A percentile compares a stretch with the other conserved stretches of the same genome.
Evolutionary conservation across 2,797 vertebrate genomes (phyloP).

Genomic region (Pseudopleuronectes americanus): DNA sequence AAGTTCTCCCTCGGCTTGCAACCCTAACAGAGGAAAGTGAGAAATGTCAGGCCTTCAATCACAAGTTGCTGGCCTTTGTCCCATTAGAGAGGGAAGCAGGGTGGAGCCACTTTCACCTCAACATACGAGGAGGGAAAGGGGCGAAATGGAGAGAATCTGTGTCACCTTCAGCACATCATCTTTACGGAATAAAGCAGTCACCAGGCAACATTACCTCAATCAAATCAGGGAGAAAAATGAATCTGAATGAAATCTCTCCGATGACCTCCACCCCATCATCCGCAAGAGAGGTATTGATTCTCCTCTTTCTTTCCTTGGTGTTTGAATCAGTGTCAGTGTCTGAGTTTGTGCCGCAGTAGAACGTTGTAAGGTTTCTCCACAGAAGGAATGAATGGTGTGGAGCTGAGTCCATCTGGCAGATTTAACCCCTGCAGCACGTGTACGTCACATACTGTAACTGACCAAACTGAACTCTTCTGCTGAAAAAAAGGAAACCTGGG

Average conservation of each 20-base stretch:
- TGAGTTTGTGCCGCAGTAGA: slow-evolving; percentile 15
- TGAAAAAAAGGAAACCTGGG: no score
- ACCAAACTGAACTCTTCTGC: no score
- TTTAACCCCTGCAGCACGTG: slow-evolving; percentile 45
- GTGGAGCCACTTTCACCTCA: slow-evolving; percentile 21
- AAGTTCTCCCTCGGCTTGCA: slow-evolving; percentile 39
- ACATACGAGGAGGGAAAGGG: slow-evolving; percentile 1
- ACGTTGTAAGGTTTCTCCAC: slow-evolving; percentile 51
- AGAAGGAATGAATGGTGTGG: slow-evolving; percentile 59
- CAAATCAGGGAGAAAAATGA: slow-evolving; percentile 37
- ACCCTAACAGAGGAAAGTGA: slow-evolving; percentile 35
- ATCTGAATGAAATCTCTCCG: slow-evolving; percentile 34
- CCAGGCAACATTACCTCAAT: slow-evolving; percentile 29
- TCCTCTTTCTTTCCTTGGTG: slow-evolving; percentile 11
- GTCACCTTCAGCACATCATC: slow-evolving; percentile 30
- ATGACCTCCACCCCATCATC: not conserved
- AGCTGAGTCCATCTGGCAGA: slow-evolving; percentile 64
- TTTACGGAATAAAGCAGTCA: slow-evolving; percentile 40
- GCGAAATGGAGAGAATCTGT: slow-evolving; percentile 19
- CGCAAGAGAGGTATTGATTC: slow-evolving; percentile 27
- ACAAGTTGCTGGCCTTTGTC: slow-evolving; percentile 54
- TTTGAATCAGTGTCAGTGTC: slow-evolving; percentile 38
- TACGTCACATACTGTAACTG: no score
- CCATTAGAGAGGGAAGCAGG: slow-evolving; percentile 9
- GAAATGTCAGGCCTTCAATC: slow-evolving; percentile 71